Evolutionary conservation across 64 coral and sea anemone genomes (phyloP), one percentile per base, ranked within the genome.

Genomic region (Trachythela sp.): DNA sequence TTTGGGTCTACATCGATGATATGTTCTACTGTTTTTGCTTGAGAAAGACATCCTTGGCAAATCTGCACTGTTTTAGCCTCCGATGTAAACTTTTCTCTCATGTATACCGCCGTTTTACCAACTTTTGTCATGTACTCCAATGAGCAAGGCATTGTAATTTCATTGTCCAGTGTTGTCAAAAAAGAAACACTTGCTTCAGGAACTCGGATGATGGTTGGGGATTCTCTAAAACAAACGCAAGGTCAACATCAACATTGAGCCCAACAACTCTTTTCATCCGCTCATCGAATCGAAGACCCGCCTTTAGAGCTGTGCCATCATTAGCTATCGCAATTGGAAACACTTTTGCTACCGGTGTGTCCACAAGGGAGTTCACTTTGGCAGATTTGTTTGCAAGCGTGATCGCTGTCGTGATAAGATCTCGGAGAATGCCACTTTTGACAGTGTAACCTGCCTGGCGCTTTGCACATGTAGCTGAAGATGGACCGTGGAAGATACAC

Each of bases 381-480:
- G 91, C 71, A 85, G 91, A 70, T n/a, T 92, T 92, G 84, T 92
- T 87, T 39, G 91, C 91, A 89, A 92, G 87, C 5, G 60, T 92
- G n/a, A 89, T 92, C 41, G 84, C 60, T 33, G 91, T 89, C 11
- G 87, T 89, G 38, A 92, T 87, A 88, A 92, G 91, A 76, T 92
- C 91, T 37, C 91, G 83, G 36, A 92, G 38, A 13, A 92, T 54
- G 48, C 91, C 87, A 86, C 91, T 92, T 77, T 85, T 92, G 11
- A 92, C 54, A 76, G 87, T 92, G 50, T 89, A 92, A 71, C 87
- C 91, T 30, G 83, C 89, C 37, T 90, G 89, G 32, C 38, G 77
- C 60, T 90, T 90, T 68, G 83, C 45, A 60, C 91, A 92, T 17
- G 91, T 92, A 13, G 86, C 91, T 88, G 85, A 17, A 5, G 90